Evolutionary conservation across 2,113 vertebrate species (phyloP).

Genomic region (Equus quagga): DNA sequence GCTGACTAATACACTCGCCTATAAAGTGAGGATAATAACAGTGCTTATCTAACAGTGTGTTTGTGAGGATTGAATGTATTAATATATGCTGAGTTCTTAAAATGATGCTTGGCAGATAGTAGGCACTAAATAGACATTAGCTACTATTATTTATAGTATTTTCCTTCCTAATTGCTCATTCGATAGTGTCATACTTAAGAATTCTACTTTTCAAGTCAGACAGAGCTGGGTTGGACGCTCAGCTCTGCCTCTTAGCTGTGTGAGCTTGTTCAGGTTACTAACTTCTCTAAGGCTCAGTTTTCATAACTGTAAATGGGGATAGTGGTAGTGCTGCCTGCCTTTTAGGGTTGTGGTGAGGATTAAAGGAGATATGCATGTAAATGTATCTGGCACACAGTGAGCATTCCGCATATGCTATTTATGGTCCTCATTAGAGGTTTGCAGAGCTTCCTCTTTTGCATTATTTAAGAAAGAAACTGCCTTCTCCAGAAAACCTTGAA

Average conservation of each 20-base stretch:
- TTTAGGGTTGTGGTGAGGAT: neutral
- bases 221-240: neutral
- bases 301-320: neutral
- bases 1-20: neutral
- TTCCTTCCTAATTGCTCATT: neutral
- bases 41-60: neutral
- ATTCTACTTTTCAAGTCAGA: neutral
- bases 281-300: neutral
- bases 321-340: neutral
- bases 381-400: neutral
- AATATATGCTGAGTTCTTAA: slow-evolving; percentile 7
- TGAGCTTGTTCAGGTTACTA: neutral
- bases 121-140: neutral
- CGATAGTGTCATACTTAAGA: neutral
- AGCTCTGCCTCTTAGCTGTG: neutral
- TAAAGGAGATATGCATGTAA: neutral
- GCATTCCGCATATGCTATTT: neutral
- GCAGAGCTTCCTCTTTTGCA: neutral
- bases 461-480: neutral
- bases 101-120: neutral
- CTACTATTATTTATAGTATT: neutral
- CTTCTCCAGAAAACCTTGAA: neutral
- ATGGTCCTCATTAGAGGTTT: neutral
- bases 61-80: neutral
- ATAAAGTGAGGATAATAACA: neutral